Evolutionary conservation across 1,140 invertebrate genomes (phyloP).

Genomic region (Brachionus koreanus): DNA sequence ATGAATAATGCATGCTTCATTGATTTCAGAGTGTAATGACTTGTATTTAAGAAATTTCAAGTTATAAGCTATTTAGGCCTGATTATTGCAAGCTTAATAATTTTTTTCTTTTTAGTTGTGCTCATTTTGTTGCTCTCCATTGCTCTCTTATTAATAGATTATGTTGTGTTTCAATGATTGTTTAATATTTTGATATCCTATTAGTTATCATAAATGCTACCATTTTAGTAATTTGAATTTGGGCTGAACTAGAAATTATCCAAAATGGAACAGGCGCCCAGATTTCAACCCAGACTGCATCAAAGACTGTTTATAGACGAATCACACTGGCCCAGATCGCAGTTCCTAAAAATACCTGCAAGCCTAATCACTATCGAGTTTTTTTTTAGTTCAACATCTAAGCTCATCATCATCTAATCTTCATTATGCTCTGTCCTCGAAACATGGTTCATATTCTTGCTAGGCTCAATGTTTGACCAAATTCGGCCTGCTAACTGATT

Average conservation of each 20-base stretch:
- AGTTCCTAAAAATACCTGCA: not conserved
- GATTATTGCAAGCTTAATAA: not conserved
- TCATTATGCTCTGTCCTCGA: not conserved
- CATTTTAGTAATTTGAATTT: not conserved
- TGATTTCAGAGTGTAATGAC: slow-evolving; percentile 39
- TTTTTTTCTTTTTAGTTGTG: not conserved
- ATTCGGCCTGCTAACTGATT: not conserved
- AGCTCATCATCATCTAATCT: not conserved
- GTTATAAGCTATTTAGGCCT: slow-evolving; percentile 28
- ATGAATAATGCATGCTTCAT: slow-evolving; percentile 29
- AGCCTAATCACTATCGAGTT: not conserved
- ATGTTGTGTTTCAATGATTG: not conserved
- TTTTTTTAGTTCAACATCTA: not conserved
- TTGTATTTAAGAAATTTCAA: not conserved
- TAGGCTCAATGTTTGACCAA: not conserved
- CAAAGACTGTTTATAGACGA: not conserved
- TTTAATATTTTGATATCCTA: not conserved
- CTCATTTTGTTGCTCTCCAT: not conserved
- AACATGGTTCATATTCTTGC: not conserved
- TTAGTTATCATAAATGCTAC: not conserved
- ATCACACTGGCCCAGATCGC: not conserved
- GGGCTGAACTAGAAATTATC: not conserved
- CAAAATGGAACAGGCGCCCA: not conserved
- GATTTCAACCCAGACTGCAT: not conserved
- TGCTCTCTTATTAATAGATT: not conserved